Evolutionary conservation across 2,888 invertebrate genomes (phyloP).

Genomic region (Cosmia trapezina): DNA sequence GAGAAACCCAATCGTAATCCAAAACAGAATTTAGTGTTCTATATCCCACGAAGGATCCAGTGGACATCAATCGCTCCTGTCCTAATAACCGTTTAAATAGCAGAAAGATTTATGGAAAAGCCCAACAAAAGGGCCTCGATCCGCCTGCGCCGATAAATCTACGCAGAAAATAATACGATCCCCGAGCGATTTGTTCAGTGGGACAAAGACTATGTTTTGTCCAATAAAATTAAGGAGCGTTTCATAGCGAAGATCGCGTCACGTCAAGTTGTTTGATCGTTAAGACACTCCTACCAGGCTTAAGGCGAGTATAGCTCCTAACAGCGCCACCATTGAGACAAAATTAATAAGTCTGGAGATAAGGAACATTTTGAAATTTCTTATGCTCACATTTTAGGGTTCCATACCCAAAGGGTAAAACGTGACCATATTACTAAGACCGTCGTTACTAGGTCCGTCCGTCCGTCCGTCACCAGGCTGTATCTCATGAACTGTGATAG

Average conservation of each 20-base stretch:
- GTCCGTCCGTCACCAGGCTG: too few relatives aligned
- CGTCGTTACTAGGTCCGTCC: too few relatives aligned
- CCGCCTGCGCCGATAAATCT: constrained; percentile 87
- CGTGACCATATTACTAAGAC: too few relatives aligned
- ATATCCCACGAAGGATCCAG: constrained; percentile 73
- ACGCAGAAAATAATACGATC: constrained; percentile 88
- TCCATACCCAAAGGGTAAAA: too few relatives aligned
- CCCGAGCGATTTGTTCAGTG: constrained; percentile 85
- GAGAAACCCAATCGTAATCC: constrained; percentile 50
- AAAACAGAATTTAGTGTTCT: constrained; percentile 69
- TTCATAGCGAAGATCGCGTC: constrained; percentile 64
- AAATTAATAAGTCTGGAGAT: too few relatives aligned
- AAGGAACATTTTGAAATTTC: too few relatives aligned
- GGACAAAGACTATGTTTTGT: constrained; percentile 86
- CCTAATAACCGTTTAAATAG: constrained; percentile 89
- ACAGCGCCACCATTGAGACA: too few relatives aligned
- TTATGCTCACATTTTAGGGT: too few relatives aligned
- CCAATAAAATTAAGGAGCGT: constrained; percentile 84
- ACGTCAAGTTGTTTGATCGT: constrained; percentile 66
- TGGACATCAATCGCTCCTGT: constrained; percentile 85
- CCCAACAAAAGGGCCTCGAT: constrained; percentile 87
- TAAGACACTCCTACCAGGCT: constrained; percentile 42
- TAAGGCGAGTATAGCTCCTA: neutral
- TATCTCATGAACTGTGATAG: too few relatives aligned
- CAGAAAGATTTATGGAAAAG: constrained; percentile 87